Conservation (phyloP, 2,797 vertebrate genomes). For the Benthosema pterotum region DNA sequence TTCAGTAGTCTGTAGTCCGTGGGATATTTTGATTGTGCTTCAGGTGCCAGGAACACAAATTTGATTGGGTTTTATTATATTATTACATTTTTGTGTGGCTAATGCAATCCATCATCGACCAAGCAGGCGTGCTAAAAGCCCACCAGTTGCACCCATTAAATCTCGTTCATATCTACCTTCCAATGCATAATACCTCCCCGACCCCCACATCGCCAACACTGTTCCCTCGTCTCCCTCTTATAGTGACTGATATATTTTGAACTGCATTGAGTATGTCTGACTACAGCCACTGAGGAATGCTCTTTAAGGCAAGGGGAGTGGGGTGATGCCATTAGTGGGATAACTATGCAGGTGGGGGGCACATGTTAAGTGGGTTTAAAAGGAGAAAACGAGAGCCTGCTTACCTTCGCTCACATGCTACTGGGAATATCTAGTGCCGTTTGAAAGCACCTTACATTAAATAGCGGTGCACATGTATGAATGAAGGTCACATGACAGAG, state of each 20-base stretch:
- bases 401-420: constrained; percentile 21
- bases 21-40: constrained; percentile 28
- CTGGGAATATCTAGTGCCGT: neutral
- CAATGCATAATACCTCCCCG: constrained; percentile 11
- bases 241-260: constrained; percentile 38
- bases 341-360: constrained; percentile 49
- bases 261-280: constrained; percentile 22
- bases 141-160: constrained; percentile 44
- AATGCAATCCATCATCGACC: constrained; percentile 54
- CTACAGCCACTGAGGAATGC: neutral
- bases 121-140: constrained; percentile 27
- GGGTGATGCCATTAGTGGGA: constrained; percentile 50
- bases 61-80: constrained; percentile 30
- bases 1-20: neutral
- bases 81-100: constrained; percentile 18
- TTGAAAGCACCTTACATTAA: constrained; percentile 24
- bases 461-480: constrained; percentile 14
- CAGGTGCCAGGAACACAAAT: neutral
- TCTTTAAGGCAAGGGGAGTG: constrained; percentile 29
- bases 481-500: constrained; percentile 1
- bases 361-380: constrained; percentile 42
- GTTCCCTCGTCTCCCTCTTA: constrained; percentile 6
- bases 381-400: constrained; percentile 23
- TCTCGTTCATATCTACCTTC: constrained; percentile 27
- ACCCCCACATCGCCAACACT: neutral